These are phyloP conservation scores for Dryocosmus kuriphilus DNA, from an alignment of 2,888 invertebrate genomes.

Conservation along the genomic window DNA sequence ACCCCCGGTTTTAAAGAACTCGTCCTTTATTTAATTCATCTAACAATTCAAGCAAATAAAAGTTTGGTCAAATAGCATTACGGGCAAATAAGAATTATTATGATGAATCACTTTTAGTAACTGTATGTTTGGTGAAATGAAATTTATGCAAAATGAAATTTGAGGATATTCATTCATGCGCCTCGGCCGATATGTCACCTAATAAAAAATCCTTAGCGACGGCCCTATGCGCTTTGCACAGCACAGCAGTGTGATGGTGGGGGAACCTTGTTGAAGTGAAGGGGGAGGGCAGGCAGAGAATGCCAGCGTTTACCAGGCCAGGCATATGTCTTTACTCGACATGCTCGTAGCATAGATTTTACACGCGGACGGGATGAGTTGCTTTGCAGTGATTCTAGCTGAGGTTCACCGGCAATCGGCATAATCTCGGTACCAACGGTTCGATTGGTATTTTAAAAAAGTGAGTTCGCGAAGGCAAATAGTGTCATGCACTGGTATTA, in stretches of 20 bases:
- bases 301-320: slow-evolving; percentile 65
- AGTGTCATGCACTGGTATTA: slow-evolving; percentile 40
- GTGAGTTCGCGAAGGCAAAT: slow-evolving; percentile 37
- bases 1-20: too few relatives aligned
- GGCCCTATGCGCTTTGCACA: slow-evolving; percentile 23
- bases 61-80: too few relatives aligned
- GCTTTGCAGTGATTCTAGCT: slow-evolving; percentile 45
- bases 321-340: slow-evolving; percentile 69
- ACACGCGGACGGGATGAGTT: slow-evolving; percentile 43
- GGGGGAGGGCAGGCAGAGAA: slow-evolving; percentile 42
- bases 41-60: too few relatives aligned
- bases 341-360: slow-evolving; percentile 70
- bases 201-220: not conserved
- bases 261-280: slow-evolving; percentile 32
- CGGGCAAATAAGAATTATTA: too few relatives aligned
- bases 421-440: slow-evolving; percentile 24
- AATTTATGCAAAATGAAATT: too few relatives aligned
- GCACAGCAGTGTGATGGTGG: not conserved
- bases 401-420: slow-evolving; percentile 44
- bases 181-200: not conserved
- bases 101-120: too few relatives aligned
- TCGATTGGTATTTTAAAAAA: slow-evolving; percentile 25
- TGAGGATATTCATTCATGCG: too few relatives aligned
- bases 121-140: too few relatives aligned
- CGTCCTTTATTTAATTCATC: too few relatives aligned